Evolutionary conservation across 2,113 vertebrate genomes (phyloP).

Genomic region (Gavialis gangeticus): DNA sequence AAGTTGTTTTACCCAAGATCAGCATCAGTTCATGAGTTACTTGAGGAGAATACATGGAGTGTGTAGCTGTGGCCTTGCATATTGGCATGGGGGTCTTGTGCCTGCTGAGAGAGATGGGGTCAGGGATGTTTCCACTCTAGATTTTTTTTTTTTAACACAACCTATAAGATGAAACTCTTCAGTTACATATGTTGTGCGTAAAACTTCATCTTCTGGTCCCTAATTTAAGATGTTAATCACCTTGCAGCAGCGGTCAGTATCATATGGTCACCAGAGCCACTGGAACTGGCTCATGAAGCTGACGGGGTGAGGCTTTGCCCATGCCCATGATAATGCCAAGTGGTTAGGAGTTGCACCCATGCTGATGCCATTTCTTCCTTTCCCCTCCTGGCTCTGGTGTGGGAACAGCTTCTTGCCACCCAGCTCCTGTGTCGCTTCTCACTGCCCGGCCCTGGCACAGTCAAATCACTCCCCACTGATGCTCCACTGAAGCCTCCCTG

Average conservation of each 20-base stretch:
- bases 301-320: too few species aligned
- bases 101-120: neutral
- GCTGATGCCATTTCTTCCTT: too few species aligned
- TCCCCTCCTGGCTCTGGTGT: too few species aligned
- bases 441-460: too few species aligned
- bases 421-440: too few species aligned
- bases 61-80: neutral
- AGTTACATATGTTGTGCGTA: neutral
- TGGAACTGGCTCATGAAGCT: too few species aligned
- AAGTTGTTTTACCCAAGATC: neutral
- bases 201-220: neutral
- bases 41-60: neutral
- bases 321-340: too few species aligned
- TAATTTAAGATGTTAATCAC: neutral
- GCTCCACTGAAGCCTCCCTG: too few species aligned
- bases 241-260: neutral
- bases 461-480: too few species aligned
- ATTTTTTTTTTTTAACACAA: neutral
- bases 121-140: neutral
- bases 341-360: too few species aligned
- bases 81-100: neutral
- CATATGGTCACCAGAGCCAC: too few species aligned
- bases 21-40: neutral
- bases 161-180: neutral
- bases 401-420: too few species aligned